These are phyloP conservation scores for Misgurnus anguillicaudatus DNA, from an alignment of 2,113 vertebrate genomes.

Conservation along the genomic window DNA sequence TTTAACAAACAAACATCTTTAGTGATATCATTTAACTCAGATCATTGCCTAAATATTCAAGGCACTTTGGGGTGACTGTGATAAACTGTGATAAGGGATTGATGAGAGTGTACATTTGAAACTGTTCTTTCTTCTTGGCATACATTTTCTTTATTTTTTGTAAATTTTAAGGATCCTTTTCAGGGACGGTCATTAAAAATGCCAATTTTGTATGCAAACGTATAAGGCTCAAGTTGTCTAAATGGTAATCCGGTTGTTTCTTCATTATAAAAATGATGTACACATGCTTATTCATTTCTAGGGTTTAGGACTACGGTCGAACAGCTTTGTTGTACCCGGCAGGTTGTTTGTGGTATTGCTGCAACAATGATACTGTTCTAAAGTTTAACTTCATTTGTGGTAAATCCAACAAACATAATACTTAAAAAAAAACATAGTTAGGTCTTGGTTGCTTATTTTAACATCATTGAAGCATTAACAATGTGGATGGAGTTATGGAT, in stretches of 20 bases:
- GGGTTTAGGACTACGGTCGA: neutral
- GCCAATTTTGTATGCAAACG: too few species aligned
- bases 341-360: neutral
- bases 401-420: neutral
- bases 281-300: too few species aligned
- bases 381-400: neutral
- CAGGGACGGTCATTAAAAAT: too few species aligned
- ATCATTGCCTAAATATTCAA: constrained; percentile 39
- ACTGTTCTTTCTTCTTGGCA: neutral
- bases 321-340: neutral
- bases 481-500: too few species aligned
- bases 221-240: too few species aligned
- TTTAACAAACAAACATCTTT: constrained; percentile 14
- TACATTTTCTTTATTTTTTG: neutral
- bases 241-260: too few species aligned
- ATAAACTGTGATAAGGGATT: neutral
- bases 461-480: too few species aligned
- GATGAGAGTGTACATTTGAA: neutral
- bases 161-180: too few species aligned
- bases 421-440: neutral
- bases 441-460: too few species aligned
- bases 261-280: too few species aligned
- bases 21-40: constrained; percentile 16
- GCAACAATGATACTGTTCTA: neutral
- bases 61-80: constrained; percentile 38